phyloP scores from a whole-genome alignment of 1,140 invertebrate genomes.

The Atta texana region DNA sequence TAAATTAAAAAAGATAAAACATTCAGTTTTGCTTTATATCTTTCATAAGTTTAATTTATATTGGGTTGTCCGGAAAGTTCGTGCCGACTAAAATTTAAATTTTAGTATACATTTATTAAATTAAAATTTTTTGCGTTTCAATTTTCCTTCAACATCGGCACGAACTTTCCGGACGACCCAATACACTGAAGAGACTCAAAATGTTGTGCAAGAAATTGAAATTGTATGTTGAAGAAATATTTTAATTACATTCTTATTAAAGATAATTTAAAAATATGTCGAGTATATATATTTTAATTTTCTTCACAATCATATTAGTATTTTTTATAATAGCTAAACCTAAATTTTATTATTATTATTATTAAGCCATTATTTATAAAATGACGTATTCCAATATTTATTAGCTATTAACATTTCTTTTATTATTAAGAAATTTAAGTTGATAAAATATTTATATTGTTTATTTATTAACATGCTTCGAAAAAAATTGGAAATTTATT shows the following conservation, averaged over 20 bases:
- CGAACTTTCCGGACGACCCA: too few species aligned
- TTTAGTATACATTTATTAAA: too few species aligned
- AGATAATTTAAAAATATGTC: slow-evolving; percentile 7
- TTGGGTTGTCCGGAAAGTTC: too few species aligned
- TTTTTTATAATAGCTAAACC: not conserved
- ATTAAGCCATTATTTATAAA: not conserved
- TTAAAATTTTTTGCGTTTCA: too few species aligned
- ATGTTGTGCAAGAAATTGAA: not conserved
- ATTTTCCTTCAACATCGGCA: too few species aligned
- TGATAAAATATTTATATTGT: not conserved
- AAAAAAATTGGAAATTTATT: not conserved
- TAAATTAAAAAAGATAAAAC: slow-evolving; percentile 13
- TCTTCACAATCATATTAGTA: not conserved
- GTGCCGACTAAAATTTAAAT: too few species aligned
- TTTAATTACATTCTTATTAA: not conserved
- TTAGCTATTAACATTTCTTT: not conserved
- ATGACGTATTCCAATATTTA: not conserved
- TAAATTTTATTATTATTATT: not conserved
- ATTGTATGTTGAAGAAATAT: not conserved
- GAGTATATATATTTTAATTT: not conserved
- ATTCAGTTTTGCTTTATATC: not conserved
- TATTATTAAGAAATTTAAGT: slow-evolving; percentile 1
- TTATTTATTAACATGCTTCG: not conserved
- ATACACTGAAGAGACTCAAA: not conserved
- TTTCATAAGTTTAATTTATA: not conserved